Conservation (phyloP, 2,797 vertebrate genomes). For the Thunnus albacares region DNA sequence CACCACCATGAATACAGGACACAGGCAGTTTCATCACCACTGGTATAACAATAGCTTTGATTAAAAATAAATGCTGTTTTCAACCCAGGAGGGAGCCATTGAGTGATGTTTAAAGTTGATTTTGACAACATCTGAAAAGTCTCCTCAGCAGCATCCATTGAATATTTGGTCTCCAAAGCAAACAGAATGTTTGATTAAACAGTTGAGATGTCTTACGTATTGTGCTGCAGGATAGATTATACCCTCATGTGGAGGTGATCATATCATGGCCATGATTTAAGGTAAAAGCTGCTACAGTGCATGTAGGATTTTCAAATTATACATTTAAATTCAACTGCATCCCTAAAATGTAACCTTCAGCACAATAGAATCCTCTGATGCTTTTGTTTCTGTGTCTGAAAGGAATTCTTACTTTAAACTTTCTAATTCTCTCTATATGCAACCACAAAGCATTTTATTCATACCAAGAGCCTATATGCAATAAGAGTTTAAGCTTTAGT, state of each 20-base stretch:
- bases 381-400: not conserved
- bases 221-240: conserved; percentile 33
- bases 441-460: conserved; percentile 25
- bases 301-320: conserved; percentile 6
- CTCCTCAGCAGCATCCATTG: conserved; percentile 20
- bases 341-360: not conserved
- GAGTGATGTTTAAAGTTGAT: conserved; percentile 47
- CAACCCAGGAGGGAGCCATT: conserved; percentile 7
- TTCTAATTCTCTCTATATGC: conserved; percentile 6
- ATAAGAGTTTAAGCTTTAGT: conserved; percentile 22
- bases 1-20: conserved; percentile 23
- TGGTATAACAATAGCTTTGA: conserved; percentile 60
- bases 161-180: conserved; percentile 45
- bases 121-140: conserved; percentile 40
- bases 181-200: conserved; percentile 59
- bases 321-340: not conserved
- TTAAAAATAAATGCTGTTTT: conserved; percentile 68
- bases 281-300: not conserved
- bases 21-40: conserved; percentile 48
- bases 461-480: not conserved
- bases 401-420: conserved; percentile 41
- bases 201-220: not conserved
- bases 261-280: conserved; percentile 12
- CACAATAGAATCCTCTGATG: not conserved
- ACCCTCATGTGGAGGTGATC: not conserved